Evolutionary conservation across 2,113 vertebrate species (phyloP), one percentile per base, ranked within the genome.

Genomic region (Dipodomys spectabilis): DNA sequence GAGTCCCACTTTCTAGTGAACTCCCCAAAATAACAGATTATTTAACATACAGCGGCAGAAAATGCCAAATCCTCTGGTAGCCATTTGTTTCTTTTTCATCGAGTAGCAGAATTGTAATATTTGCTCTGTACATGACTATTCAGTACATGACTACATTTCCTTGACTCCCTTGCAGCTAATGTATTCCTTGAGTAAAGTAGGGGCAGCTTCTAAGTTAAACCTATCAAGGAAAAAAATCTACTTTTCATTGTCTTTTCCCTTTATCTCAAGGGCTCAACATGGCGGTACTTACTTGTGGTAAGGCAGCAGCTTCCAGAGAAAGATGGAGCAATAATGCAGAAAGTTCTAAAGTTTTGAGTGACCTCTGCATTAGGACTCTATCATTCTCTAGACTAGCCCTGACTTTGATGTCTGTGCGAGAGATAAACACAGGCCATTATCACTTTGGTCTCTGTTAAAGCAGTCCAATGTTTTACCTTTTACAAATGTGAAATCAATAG

Each of bases 351-450:
- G 11, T 81, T 82, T 81, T 87, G 35, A 89, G 72, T 79, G 57
- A 73, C 39, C 39, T 39, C 39, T 39, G 39, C 39, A 57, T 13
- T 57, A 15, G 53, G 53, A 57, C 12, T 15, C 15, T 57, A 7
- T 77, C 57, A 89, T 5, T 23, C 23, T 19, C 9, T 53, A 35
- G n/a, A 28, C 8, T 81, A 84, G 4, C 28, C 77, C 77, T 92
- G 68, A 84, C 23, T 83, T 91, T 72, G 73, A 35, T 44, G 68
- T 53, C 10, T 75, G 68, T 11, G 35, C 80, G 45, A 91, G 20
- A 95, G 86, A 81, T 44, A 82, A 88, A 89, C 7, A 22, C 72
- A 89, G 87, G 57, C 13, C 23, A 81, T 60, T 81, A 77, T 64
- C 67, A 73, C 67, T 86, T 79, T 91, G 35, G 22, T 86, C 39